phyloP scores from a whole-genome alignment of 2,888 invertebrate species.

The Apotomis turbidana region DNA sequence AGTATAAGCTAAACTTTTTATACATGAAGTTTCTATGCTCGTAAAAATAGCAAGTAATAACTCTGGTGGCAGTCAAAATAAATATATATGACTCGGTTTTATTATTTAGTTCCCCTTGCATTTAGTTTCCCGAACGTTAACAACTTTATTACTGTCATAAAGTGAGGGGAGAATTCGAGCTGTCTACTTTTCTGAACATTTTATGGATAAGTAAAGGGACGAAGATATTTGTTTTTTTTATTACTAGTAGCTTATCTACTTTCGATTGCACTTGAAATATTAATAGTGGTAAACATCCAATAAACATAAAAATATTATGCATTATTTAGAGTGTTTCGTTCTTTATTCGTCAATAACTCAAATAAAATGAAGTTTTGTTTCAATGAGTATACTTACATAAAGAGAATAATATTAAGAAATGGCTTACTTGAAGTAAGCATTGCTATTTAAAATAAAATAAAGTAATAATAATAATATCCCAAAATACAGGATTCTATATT shows the following conservation, averaged over 20 bases:
- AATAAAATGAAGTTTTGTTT: no score
- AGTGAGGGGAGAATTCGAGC: constrained; percentile 42
- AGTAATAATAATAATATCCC: no score
- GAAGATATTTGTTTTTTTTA: background rate
- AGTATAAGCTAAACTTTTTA: no score
- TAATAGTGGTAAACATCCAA: no score
- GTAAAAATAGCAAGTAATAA: background rate
- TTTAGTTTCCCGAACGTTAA: constrained; percentile 50
- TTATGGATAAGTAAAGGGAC: constrained; percentile 4
- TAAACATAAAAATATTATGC: no score
- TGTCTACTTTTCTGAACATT: constrained; percentile 25
- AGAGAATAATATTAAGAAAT: no score
- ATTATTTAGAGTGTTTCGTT: no score
- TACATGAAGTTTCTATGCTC: background rate
- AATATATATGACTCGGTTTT: constrained; percentile 3
- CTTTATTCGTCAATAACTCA: no score
- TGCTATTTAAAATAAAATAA: no score
- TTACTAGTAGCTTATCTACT: background rate
- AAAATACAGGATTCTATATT: no score
- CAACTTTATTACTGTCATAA: constrained; percentile 53
- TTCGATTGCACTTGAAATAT: background rate
- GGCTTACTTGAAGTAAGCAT: no score
- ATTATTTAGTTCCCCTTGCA: constrained; percentile 35
- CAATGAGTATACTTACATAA: no score
- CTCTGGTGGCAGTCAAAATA: background rate